Percentiles rank a stretch among this genome's conserved stretches.
phyloP scores from a whole-genome alignment of 1,140 invertebrate species.

The Drosophila saltans region DNA sequence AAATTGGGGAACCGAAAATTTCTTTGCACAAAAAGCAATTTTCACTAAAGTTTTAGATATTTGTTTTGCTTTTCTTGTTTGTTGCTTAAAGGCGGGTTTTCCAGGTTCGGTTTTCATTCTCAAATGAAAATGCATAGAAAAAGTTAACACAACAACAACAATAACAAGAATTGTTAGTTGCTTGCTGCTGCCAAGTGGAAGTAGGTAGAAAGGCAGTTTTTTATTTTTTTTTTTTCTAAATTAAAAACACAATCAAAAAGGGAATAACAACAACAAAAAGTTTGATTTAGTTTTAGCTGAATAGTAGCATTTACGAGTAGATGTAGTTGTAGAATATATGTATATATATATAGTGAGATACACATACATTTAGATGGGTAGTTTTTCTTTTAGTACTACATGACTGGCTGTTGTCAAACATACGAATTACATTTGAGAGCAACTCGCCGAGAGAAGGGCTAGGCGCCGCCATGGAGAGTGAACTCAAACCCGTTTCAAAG shows the following conservation, averaged over 20 bases:
- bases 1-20: slow-evolving; percentile 25
- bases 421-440: slow-evolving; percentile 60
- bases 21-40: slow-evolving; percentile 67
- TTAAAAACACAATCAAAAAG: slow-evolving; percentile 53
- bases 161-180: slow-evolving; percentile 27
- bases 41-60: slow-evolving; percentile 40
- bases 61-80: neutral
- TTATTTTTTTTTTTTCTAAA: slow-evolving; percentile 51
- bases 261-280: slow-evolving; percentile 44
- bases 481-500: slow-evolving; percentile 68
- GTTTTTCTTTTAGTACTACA: slow-evolving; percentile 49
- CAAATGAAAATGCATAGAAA: slow-evolving; percentile 50
- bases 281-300: slow-evolving; percentile 66
- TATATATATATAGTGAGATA: slow-evolving; percentile 19
- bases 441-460: slow-evolving; percentile 38
- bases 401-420: slow-evolving; percentile 70
- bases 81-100: slow-evolving; percentile 3
- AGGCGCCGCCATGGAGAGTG: slow-evolving; percentile 30
- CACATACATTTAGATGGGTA: slow-evolving; percentile 35
- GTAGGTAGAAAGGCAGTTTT: slow-evolving; percentile 37
- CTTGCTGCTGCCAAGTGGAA: slow-evolving; percentile 27
- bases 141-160: slow-evolving; percentile 26
- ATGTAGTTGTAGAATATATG: slow-evolving; percentile 49
- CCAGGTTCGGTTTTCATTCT: slow-evolving; percentile 30
- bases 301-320: slow-evolving; percentile 48